Conservation (phyloP, 2,888 invertebrate species). For the Caenorhabditis auriculariae region DNA sequence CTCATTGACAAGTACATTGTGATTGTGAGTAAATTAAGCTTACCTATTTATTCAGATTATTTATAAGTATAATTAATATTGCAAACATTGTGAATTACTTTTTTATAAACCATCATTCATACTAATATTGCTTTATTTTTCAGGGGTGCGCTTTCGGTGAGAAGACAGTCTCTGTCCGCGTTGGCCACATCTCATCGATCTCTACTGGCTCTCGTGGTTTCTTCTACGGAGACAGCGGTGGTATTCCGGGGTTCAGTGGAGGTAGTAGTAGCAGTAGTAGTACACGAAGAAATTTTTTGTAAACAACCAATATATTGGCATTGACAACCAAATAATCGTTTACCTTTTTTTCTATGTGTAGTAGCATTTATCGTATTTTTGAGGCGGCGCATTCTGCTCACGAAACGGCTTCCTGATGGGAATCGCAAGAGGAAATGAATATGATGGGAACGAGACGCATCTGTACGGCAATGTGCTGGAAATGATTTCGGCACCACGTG, state of each 20-base stretch:
- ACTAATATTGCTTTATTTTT: slow-evolving; percentile 22
- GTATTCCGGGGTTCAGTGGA: slow-evolving; percentile 21
- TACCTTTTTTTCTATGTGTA: no score
- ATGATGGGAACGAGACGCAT: slow-evolving; percentile 19
- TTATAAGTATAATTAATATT: slow-evolving; percentile 15
- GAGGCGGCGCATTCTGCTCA: slow-evolving; percentile 22
- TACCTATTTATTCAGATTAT: slow-evolving; percentile 23
- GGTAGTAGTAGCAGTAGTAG: slow-evolving; percentile 13
- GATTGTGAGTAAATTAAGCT: slow-evolving; percentile 26
- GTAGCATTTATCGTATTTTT: slow-evolving; percentile 16
- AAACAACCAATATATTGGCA: no score
- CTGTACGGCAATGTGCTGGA: slow-evolving; percentile 21
- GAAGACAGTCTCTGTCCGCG: slow-evolving; percentile 15
- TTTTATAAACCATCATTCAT: slow-evolving; percentile 13
- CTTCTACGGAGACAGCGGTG: slow-evolving; percentile 27
- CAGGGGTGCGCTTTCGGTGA: slow-evolving; percentile 28
- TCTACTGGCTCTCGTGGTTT: slow-evolving; percentile 18
- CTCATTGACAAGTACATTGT: slow-evolving; percentile 23
- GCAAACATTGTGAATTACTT: slow-evolving; percentile 17
- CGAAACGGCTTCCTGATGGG: slow-evolving; percentile 18
- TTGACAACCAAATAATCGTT: no score
- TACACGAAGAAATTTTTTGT: no score
- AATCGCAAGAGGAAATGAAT: slow-evolving; percentile 23
- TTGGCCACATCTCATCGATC: slow-evolving; percentile 21
- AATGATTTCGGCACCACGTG: slow-evolving; percentile 23